Evolutionary conservation across 1,140 invertebrate species (phyloP), one percentile per base, ranked within the genome.

Genomic region (Maconellicoccus hirsutus): DNA sequence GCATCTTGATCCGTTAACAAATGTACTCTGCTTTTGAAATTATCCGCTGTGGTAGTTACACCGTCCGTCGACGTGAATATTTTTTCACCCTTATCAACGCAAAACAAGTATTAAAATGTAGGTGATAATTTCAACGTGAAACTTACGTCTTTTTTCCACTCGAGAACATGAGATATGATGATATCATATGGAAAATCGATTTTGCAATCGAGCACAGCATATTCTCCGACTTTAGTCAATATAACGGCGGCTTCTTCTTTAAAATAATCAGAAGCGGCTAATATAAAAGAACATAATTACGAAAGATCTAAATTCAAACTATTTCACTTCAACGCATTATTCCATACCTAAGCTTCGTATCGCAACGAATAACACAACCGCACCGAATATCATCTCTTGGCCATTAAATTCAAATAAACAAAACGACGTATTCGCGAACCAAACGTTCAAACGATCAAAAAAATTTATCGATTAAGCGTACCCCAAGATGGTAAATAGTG

Each of bases 121-220:
- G 21, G 8, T 10, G 16, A 10, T 12, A 21, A n/a, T n/a, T n/a
- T n/a, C 66, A 69, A 4, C 10, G 25, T 69, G 25, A 69, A 69
- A 84, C 86, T 89, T 82, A 94, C 93, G 76, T 92, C 88, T 81
- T 92, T 94, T 78, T 90, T 91, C 92, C 93, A 96, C 77, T 91
- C 86, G 27, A 96, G 84, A 74, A 91, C 86, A 79, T 96, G 95
- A 16, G 92, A 91, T 76, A 94, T 93, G 72, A 88, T 86, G 75
- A 89, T 87, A 74, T 88, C 87, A 76, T 92, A 90, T 12, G 93
- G 93, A 80, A 93, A 95, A 78, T 94, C 89, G 74, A 96, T 85
- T 76, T 89, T 87, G 81, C 94, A 96, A 82, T 92, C 89, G 79
- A 96, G 89, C 72, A 94, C 86, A 59, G 89, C 89, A 77, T 88